Evolutionary conservation across 2,113 vertebrate genomes (phyloP).

Genomic region (Formicarius rufipectus): DNA sequence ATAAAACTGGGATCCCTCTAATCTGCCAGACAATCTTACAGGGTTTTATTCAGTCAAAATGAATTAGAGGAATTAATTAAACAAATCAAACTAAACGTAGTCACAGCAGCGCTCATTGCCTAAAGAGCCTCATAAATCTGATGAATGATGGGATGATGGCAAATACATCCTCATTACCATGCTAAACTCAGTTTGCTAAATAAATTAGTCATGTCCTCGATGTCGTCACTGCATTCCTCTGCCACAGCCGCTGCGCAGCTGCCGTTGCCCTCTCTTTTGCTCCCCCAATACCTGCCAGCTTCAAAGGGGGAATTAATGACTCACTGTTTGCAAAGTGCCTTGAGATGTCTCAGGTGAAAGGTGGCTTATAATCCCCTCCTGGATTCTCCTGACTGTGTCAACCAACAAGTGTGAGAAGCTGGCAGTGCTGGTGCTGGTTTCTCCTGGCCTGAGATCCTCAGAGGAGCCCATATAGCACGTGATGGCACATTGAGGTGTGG

Average conservation of each 20-base stretch:
- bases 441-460: background rate
- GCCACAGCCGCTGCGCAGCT: background rate
- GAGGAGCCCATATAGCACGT: rapidly evolving
- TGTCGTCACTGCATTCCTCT: slow-evolving; percentile 54
- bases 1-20: background rate
- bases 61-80: slow-evolving; percentile 60
- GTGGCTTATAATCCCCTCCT: slow-evolving; percentile 6
- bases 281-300: slow-evolving; percentile 36
- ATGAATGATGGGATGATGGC: slow-evolving; percentile 58
- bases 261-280: background rate
- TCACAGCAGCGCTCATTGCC: slow-evolving; percentile 39
- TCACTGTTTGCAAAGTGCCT: slow-evolving; percentile 39
- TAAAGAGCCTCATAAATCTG: slow-evolving; percentile 60
- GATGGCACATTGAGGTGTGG: background rate
- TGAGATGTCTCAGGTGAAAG: slow-evolving; percentile 47
- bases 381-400: background rate
- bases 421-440: background rate
- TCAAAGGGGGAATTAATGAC: slow-evolving; percentile 53
- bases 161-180: slow-evolving; percentile 72
- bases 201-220: slow-evolving; percentile 55
- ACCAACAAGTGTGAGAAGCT: background rate
- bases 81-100: slow-evolving; percentile 63
- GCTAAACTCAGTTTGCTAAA: slow-evolving; percentile 68
- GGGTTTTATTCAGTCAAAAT: slow-evolving; percentile 25
- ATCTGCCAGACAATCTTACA: background rate